These are phyloP conservation scores for Sarcophilus harrisii DNA, from an alignment of 2,797 vertebrate species.

Conservation along the genomic window DNA sequence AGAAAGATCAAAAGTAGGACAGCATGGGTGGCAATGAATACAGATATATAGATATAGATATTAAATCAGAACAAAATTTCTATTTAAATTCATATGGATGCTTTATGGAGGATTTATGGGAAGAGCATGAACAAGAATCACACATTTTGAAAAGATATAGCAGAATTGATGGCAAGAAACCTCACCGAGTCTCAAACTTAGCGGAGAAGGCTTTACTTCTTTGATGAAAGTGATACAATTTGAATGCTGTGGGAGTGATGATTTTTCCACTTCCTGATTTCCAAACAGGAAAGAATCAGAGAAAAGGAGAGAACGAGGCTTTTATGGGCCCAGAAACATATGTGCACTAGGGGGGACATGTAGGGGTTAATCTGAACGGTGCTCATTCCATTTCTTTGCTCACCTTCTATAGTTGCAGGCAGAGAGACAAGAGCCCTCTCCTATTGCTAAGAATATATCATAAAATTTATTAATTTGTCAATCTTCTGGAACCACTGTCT, in stretches of 20 bases:
- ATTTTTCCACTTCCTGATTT: not conserved
- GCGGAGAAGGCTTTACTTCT: not conserved
- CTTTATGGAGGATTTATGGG: not conserved
- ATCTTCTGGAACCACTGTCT: not conserved
- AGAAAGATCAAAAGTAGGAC: not conserved
- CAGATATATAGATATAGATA: not conserved
- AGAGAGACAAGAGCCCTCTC: not conserved
- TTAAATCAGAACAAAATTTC: not conserved
- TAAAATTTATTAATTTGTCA: not conserved
- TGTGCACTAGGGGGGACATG: not conserved
- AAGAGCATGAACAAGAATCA: not conserved
- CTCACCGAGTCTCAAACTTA: not conserved
- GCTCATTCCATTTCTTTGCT: not conserved
- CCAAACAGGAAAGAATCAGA: not conserved
- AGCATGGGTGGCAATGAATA: not conserved
- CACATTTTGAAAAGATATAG: not conserved
- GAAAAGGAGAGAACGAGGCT: not conserved
- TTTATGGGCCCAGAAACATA: not conserved
- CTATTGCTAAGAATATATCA: not conserved
- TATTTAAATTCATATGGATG: not conserved
- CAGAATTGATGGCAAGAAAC: not conserved
- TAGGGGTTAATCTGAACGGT: not conserved
- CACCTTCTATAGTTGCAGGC: not conserved
- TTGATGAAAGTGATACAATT: not conserved
- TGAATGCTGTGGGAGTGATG: not conserved